A percentile compares a stretch with the other conserved stretches of the same genome.
Conservation (phyloP, 2,797 vertebrate species). For the Lemur catta region DNA sequence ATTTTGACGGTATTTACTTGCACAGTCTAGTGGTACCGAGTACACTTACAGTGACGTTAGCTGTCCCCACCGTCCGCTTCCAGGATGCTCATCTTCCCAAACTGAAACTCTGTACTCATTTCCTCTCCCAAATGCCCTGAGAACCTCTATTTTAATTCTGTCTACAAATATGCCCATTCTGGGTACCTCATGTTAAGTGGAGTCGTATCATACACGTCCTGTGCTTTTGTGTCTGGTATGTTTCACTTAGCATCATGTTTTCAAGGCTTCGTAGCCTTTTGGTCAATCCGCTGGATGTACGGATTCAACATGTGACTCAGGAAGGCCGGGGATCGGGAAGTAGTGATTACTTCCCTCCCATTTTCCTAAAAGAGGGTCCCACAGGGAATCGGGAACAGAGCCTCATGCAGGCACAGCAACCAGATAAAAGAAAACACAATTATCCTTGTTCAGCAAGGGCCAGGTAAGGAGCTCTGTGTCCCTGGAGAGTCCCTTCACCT, state of each 20-base stretch:
- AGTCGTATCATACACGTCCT: fast-evolving
- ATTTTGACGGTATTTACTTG: not conserved
- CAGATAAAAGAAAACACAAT: not conserved
- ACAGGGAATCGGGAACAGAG: not conserved
- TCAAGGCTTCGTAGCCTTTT: not conserved
- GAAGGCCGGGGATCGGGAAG: not conserved
- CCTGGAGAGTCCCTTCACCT: too few species aligned
- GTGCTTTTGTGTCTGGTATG: not conserved
- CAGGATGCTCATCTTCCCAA: not conserved
- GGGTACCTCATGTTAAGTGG: not conserved
- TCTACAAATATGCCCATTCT: not conserved
- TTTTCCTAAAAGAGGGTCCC: not conserved
- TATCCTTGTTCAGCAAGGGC: not conserved
- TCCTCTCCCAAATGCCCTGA: not conserved
- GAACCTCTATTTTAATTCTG: not conserved
- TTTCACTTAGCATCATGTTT: not conserved
- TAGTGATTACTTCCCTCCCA: not conserved
- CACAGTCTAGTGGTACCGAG: not conserved
- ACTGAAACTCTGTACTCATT: not conserved
- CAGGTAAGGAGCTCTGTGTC: not conserved
- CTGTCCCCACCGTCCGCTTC: not conserved
- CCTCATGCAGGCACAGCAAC: not conserved
- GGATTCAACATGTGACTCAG: not conserved
- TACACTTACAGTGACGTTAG: not conserved
- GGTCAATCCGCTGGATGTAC: not conserved